A percentile compares a stretch with the other conserved stretches of the same genome.
phyloP scores from a whole-genome alignment of 2,113 vertebrate species.

The Phylloscopus trochiloides region DNA sequence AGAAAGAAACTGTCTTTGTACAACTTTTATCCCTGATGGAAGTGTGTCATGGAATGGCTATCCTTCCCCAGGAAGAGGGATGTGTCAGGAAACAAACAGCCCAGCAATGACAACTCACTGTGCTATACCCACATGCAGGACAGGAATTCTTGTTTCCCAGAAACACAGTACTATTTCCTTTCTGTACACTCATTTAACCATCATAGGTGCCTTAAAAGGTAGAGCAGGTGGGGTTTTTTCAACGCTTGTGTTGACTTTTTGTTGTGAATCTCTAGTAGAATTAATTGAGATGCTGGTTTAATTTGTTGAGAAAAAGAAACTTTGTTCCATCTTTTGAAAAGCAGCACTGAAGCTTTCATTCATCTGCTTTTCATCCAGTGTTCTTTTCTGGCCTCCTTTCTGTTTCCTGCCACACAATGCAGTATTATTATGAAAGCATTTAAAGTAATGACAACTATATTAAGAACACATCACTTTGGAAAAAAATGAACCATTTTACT shows the following conservation, averaged over 20 bases:
- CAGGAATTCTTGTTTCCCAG: not conserved
- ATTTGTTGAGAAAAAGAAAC: not conserved
- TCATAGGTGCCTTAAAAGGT: not conserved
- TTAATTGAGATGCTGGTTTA: not conserved
- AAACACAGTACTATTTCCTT: not conserved
- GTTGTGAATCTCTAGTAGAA: not conserved
- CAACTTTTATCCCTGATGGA: not conserved
- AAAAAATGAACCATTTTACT: not conserved
- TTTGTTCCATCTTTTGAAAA: not conserved
- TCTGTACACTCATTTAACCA: not conserved
- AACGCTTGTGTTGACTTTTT: not conserved
- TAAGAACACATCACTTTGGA: constrained; percentile 1
- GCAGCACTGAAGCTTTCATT: not conserved
- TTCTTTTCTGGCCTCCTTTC: constrained; percentile 5
- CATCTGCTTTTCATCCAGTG: constrained; percentile 55
- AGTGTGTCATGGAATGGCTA: not conserved
- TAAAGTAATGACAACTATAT: constrained; percentile 37
- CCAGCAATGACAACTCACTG: rapidly evolving
- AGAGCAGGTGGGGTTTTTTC: rapidly evolving
- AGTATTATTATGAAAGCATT: constrained; percentile 24
- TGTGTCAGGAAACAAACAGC: not conserved
- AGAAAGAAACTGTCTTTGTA: not conserved
- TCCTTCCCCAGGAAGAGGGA: not conserved
- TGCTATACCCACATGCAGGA: not conserved
- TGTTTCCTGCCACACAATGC: constrained; percentile 26